Evolutionary conservation across 1,140 invertebrate species (phyloP).

Genomic region (Ostrea edulis): DNA sequence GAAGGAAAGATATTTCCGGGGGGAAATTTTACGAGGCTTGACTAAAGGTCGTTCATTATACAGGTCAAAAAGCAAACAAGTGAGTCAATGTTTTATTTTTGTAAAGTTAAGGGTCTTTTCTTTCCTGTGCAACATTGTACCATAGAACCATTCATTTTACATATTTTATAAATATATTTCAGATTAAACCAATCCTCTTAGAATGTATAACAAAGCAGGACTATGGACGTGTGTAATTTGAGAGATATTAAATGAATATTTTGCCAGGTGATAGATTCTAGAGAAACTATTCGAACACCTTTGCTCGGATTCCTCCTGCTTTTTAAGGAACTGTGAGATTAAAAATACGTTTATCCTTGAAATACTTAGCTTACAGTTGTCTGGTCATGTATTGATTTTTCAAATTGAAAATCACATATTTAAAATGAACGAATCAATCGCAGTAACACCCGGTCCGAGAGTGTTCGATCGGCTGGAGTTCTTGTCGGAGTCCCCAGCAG

Average conservation of each 20-base stretch:
- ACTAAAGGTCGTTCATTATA: too few relatives aligned
- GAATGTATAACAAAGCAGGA: not conserved
- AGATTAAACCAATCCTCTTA: not conserved
- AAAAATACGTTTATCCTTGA: too few relatives aligned
- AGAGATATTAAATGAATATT: too few relatives aligned
- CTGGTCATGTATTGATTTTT: too few relatives aligned
- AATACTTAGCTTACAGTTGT: too few relatives aligned
- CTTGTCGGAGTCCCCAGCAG: conserved; percentile 41
- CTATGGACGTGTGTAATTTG: not conserved
- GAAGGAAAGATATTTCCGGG: too few relatives aligned
- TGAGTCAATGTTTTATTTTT: not conserved
- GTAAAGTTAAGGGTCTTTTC: not conserved
- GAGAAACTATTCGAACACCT: too few relatives aligned
- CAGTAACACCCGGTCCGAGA: not conserved
- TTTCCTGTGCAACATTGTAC: not conserved
- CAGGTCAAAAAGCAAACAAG: not conserved
- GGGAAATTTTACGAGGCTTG: too few relatives aligned
- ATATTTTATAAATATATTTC: not conserved
- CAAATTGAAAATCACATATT: not conserved
- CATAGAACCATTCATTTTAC: not conserved
- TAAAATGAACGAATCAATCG: not conserved
- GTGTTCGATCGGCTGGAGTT: conserved; percentile 42
- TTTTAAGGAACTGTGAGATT: too few relatives aligned
- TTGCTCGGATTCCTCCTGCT: too few relatives aligned
- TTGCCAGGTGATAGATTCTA: too few relatives aligned